Evolutionary conservation across 2,797 vertebrate genomes (phyloP).

Genomic region (Diplodus puntazzo): DNA sequence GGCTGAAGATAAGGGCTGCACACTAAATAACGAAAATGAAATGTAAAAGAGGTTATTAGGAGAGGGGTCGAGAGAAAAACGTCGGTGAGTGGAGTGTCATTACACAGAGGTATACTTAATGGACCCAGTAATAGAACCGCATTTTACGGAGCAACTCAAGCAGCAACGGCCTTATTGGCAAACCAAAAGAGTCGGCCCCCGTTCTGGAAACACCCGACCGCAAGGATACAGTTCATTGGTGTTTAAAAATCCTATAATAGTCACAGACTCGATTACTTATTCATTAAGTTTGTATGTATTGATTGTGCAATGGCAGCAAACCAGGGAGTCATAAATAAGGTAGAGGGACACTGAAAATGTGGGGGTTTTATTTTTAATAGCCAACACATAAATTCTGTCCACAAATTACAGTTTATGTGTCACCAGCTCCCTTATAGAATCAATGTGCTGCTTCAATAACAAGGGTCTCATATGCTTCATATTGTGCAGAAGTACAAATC

Average conservation of each 20-base stretch:
- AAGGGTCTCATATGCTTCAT: background rate
- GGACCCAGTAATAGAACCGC: slow-evolving; percentile 76
- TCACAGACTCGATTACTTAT: slow-evolving; percentile 43
- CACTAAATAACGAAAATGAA: slow-evolving; percentile 67
- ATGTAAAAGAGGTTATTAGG: slow-evolving; percentile 76
- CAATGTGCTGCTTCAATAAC: background rate
- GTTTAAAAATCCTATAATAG: slow-evolving; percentile 58
- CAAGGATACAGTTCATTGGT: slow-evolving; percentile 39
- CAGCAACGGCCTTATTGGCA: slow-evolving; percentile 55
- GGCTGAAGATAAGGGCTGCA: slow-evolving; percentile 44
- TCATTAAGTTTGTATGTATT: slow-evolving; percentile 48
- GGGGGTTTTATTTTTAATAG: slow-evolving; percentile 9
- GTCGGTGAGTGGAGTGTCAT: slow-evolving; percentile 56
- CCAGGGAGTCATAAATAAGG: slow-evolving; percentile 28
- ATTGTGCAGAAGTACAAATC: background rate
- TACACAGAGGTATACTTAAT: slow-evolving; percentile 77
- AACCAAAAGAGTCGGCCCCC: slow-evolving; percentile 25
- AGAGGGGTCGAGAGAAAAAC: slow-evolving; percentile 65
- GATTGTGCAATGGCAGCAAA: slow-evolving; percentile 41
- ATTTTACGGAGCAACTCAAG: slow-evolving; percentile 72
- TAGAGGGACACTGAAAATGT: slow-evolving; percentile 22
- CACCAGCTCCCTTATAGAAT: background rate
- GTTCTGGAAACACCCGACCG: slow-evolving; percentile 24
- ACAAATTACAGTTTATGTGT: background rate
- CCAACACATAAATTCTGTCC: background rate